These are phyloP conservation scores for Phyllostomus hastatus DNA, from an alignment of 2,113 vertebrate genomes.

Conservation along the genomic window DNA sequence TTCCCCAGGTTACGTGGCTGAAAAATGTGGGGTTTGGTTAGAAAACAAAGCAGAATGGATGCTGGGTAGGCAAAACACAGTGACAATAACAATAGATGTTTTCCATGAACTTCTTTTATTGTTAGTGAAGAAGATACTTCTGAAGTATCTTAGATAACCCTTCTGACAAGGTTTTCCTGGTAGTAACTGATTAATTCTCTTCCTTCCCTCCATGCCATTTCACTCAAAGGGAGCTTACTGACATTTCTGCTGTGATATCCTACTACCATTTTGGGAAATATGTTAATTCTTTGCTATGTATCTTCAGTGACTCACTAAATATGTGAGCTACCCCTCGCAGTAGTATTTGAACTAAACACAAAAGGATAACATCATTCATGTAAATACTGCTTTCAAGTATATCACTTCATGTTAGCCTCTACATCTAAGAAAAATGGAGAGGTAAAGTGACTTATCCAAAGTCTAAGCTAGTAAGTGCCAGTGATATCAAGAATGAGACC, in stretches of 20 bases:
- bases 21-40: neutral
- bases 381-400: neutral
- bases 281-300: conserved; percentile 25
- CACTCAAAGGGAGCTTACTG: conserved; percentile 29
- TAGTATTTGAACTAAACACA: conserved; percentile 7
- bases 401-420: neutral
- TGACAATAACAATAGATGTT: neutral
- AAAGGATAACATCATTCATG: neutral
- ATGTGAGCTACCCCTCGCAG: neutral
- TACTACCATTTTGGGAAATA: neutral
- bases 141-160: neutral
- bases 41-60: conserved; percentile 20
- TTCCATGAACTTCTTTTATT: conserved; percentile 6
- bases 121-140: conserved; percentile 8
- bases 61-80: neutral
- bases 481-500: neutral
- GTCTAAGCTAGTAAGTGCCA: neutral
- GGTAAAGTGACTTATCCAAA: neutral
- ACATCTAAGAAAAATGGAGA: neutral
- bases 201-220: neutral
- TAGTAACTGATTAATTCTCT: conserved; percentile 1
- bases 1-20: neutral
- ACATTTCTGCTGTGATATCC: neutral
- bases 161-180: conserved; percentile 11
- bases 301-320: conserved; percentile 22